Conservation (phyloP, 2,113 vertebrate genomes). For the Calidris pugnax region DNA sequence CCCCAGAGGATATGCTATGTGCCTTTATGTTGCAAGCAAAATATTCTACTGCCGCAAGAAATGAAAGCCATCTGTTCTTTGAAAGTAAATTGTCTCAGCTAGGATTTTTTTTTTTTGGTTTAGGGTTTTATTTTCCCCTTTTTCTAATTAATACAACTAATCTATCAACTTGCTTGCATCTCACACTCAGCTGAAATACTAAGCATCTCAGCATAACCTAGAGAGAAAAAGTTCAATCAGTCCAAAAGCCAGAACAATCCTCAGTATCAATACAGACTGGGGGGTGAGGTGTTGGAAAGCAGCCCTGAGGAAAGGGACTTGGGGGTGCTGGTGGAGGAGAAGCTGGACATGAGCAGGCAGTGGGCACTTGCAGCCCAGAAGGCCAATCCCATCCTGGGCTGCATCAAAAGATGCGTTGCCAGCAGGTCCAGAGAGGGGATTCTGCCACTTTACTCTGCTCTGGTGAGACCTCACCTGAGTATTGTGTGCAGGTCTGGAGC, state of each 20-base stretch:
- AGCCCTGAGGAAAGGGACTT: too few relatives aligned
- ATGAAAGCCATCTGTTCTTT: constrained; percentile 28
- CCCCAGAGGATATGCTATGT: background rate
- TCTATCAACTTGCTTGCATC: background rate
- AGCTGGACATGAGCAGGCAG: too few relatives aligned
- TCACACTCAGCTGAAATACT: background rate
- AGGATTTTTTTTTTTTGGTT: background rate
- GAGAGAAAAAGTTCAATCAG: background rate
- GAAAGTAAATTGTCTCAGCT: background rate
- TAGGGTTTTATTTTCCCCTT: background rate
- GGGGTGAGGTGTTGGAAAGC: too few relatives aligned
- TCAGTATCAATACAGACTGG: too few relatives aligned
- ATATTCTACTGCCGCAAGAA: background rate
- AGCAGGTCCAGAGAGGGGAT: too few relatives aligned
- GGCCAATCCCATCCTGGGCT: too few relatives aligned
- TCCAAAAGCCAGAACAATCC: background rate
- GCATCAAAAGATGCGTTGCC: too few relatives aligned
- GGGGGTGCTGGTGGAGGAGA: too few relatives aligned
- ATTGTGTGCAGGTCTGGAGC: too few relatives aligned
- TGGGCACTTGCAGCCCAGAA: too few relatives aligned
- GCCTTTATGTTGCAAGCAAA: constrained; percentile 13
- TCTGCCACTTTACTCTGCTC: too few relatives aligned
- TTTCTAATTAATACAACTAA: constrained; percentile 3
- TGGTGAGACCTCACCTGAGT: too few relatives aligned
- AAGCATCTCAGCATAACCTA: background rate